Evolutionary conservation across 1,140 invertebrate genomes (phyloP), one percentile per base, ranked within the genome.

Genomic region (Anastatus disparis): DNA sequence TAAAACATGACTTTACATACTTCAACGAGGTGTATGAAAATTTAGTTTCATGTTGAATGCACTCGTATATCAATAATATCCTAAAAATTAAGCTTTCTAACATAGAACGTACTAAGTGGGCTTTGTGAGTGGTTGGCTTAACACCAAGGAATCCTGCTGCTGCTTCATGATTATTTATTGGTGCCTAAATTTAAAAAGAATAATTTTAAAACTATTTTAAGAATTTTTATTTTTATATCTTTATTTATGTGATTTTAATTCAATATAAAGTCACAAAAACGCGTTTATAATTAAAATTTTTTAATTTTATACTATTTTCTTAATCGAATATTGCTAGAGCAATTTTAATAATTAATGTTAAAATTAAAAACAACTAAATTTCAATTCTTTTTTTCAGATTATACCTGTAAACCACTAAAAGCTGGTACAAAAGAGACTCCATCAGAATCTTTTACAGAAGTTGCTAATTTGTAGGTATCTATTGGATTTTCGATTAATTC

Each of bases 401-500:
- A 86, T 85, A 96, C 94, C 81, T 95, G 94, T 66, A 97, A 84
- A 20, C 96, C 96, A 85, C 92, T 93, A 76, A 98, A 97, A 0
- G 95, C 94, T 3, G 96, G 95, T 74, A 98, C 88, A 84, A 98
- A 98, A 80, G 90, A 96, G 2, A 97, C 92, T 15, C 93, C 94
- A 77, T 92, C 91, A 7, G 91, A 90, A 82, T 94, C 89, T 13
- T 87, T 75, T 0, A 96, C 92, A 1, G 90, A 91, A 62, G 86
- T 81, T 0, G 95, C 95, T 50, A 97, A 88, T 2, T 83, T 83
- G 0, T 90, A 87, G 7, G 91, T 91, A 67, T 96, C 91, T 24
- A 86, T 78, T 0, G 92, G 89, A 58, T 92, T 85, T 0, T 90
- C 85, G 75, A 94, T 90, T 9, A 96, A 85, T 61, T 91, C 93